Evolutionary conservation across 2,113 vertebrate genomes (phyloP).

Genomic region (Anas platyrhynchos): DNA sequence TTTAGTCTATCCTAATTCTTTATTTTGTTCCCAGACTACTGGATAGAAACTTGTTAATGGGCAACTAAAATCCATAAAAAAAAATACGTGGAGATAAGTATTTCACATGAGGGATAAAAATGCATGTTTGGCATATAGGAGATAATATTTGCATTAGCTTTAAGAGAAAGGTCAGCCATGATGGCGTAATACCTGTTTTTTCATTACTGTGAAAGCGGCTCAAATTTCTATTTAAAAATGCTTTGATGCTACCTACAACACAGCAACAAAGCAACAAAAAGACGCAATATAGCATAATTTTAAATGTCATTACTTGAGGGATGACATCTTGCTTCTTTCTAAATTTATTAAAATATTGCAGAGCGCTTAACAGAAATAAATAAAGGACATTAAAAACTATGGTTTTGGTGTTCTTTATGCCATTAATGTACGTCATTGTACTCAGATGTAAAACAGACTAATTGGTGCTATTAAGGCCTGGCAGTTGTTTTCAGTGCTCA

Average conservation of each 20-base stretch:
- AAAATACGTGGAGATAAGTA: not conserved
- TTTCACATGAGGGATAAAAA: not conserved
- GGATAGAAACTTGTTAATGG: not conserved
- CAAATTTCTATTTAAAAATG: not conserved
- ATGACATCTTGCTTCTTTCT: not conserved
- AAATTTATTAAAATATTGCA: not conserved
- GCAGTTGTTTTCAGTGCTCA: not conserved
- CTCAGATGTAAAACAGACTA: not conserved
- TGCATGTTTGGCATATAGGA: not conserved
- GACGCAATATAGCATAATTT: not conserved
- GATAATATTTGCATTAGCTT: not conserved
- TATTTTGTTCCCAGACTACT: not conserved
- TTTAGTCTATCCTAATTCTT: not conserved
- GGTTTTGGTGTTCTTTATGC: not conserved
- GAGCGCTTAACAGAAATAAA: not conserved
- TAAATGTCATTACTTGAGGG: not conserved
- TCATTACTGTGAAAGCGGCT: not conserved
- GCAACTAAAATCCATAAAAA: not conserved
- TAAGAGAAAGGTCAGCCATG: not conserved
- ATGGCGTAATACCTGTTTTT: not conserved
- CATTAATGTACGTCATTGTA: not conserved
- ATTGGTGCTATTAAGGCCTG: not conserved
- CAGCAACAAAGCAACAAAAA: not conserved
- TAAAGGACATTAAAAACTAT: not conserved
- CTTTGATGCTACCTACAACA: not conserved